Conservation (phyloP, 2,113 vertebrate genomes). For the Atrichornis clamosus region DNA sequence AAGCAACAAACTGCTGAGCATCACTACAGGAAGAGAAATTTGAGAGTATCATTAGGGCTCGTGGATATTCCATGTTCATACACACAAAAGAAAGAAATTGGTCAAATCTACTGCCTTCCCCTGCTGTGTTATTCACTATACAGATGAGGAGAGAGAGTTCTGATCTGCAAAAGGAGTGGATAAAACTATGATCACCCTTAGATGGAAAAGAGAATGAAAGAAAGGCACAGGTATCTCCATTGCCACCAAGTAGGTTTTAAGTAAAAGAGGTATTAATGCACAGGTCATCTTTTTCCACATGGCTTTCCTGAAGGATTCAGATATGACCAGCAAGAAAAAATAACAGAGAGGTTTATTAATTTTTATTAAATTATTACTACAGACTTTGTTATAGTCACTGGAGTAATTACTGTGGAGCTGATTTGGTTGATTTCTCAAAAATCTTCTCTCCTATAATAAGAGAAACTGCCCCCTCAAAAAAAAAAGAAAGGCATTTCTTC, state of each 20-base stretch:
- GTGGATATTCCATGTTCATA: background rate
- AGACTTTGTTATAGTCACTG: background rate
- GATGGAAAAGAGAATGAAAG: background rate
- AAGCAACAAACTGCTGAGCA: background rate
- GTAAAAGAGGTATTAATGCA: background rate
- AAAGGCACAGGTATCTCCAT: rapidly evolving
- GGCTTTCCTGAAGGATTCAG: background rate
- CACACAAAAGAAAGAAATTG: background rate
- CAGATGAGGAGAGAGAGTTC: background rate
- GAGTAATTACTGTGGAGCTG: background rate
- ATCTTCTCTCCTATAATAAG: background rate
- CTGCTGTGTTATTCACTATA: background rate
- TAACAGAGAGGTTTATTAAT: background rate
- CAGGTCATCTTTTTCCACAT: background rate
- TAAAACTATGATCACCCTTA: background rate
- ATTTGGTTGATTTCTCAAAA: background rate
- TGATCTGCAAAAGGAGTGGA: background rate
- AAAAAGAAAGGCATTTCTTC: background rate
- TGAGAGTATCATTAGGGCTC: background rate
- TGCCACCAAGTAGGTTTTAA: background rate
- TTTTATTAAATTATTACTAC: background rate
- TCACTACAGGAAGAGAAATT: background rate
- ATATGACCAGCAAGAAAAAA: background rate
- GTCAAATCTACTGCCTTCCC: background rate
- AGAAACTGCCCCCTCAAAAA: background rate